These are phyloP conservation scores for Ceyx margarethae DNA, from an alignment of 2,113 vertebrate genomes.

Conservation along the genomic window DNA sequence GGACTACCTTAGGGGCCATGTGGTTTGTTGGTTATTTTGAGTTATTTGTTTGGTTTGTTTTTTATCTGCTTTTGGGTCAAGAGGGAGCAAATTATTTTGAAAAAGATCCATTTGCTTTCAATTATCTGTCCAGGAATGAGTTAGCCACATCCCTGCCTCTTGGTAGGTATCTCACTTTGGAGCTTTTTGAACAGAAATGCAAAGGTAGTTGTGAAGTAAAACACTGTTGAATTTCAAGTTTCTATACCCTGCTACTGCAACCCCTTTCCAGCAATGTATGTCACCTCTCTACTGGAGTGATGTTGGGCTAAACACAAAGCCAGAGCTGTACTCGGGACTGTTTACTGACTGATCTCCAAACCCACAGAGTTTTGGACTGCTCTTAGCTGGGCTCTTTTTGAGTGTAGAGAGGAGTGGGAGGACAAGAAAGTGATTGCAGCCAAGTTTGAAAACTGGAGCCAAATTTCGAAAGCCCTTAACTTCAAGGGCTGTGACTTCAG, in stretches of 20 bases:
- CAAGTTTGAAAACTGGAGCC: neutral
- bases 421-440: neutral
- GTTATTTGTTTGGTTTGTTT: neutral
- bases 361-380: neutral
- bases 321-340: neutral
- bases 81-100: accelerated
- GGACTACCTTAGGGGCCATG: accelerated
- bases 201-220: neutral
- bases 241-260: neutral
- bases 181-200: neutral
- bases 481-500: neutral
- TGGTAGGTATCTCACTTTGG: neutral
- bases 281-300: neutral
- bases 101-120: neutral
- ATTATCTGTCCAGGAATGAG: neutral
- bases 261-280: accelerated
- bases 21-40: too few relatives aligned
- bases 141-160: neutral
- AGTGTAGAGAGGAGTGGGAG: neutral
- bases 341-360: neutral
- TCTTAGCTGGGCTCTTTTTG: neutral
- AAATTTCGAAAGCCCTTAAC: neutral
- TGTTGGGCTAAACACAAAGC: neutral
- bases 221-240: neutral
- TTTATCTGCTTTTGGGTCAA: neutral